Base-by-base conservation (phyloP, 2,888 invertebrate species). In the Drosophila multiciliata region DNA sequence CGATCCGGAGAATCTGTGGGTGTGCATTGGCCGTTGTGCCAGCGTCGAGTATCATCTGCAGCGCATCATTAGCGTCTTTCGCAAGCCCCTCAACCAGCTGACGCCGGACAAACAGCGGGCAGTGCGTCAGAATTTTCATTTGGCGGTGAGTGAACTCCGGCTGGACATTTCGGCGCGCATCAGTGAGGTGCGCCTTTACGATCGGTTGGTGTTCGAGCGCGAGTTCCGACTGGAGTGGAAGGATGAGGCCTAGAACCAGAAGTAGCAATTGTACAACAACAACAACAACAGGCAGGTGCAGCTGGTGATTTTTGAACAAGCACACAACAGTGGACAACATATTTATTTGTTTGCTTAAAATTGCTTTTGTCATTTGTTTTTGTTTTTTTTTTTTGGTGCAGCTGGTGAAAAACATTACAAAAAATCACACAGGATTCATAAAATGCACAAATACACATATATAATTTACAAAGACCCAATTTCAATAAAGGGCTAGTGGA, bases 141-240 rank as follows among this genome's bases (percentile, higher is more conserved):
- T 91, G 73, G 90, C 92, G 3, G 81, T 91, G 1, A 90, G 90
- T 53, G 91, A 91, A 36, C 73, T 91, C 12, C 90, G 91, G 1
- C 75, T 91, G 62, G 91, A 91, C 74, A 90, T 91, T 38, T 92
- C 91, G 53, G 91, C 91, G 7, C 80, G 92, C 35, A 91, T 91
- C 9, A 91, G 89, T 35, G 91, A 89, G 64, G 86, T 91, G 48
- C 85, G 86, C 12, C 83, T 91, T 0, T 91, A 91, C 58, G 91
- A 91, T 78, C 86, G 90, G 1, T 35, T 82, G 67, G 82, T 91
- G 23, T 91, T 91, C 42, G 91, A 91, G 70, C 85, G 90, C 1
- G 91, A 91, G 17, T 91, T 90, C 71, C 82, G 89, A 38, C 78
- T 91, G 42, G 87, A 83, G 29, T 91, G 91, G 91, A 79, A 88